phyloP scores from a whole-genome alignment of 2,888 invertebrate genomes.

The Acanthosoma haemorrhoidale region DNA sequence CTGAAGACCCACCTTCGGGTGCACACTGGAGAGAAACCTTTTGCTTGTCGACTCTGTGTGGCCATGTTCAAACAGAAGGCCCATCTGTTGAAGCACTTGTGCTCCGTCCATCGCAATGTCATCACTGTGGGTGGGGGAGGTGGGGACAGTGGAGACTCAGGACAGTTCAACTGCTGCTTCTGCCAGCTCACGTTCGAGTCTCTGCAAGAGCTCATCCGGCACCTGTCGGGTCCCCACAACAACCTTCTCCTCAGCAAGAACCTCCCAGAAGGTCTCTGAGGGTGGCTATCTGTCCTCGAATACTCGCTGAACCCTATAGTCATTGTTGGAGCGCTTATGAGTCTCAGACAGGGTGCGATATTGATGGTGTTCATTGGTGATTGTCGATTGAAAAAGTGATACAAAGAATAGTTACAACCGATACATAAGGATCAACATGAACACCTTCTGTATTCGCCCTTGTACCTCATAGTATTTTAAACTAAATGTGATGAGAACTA shows the following conservation, averaged over 20 bases:
- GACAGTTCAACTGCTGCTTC: constrained; percentile 79
- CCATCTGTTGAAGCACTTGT: constrained; percentile 78
- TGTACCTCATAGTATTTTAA: constrained; percentile 25
- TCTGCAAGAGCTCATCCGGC: constrained; percentile 77
- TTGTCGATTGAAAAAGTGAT: too few species aligned
- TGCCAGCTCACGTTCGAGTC: constrained; percentile 81
- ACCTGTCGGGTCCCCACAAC: constrained; percentile 82
- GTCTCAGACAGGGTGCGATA: not conserved
- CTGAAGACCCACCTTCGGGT: constrained; percentile 81
- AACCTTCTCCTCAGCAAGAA: constrained; percentile 82
- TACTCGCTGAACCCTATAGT: constrained; percentile 2
- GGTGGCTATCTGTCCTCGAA: not conserved
- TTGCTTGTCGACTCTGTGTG: constrained; percentile 79
- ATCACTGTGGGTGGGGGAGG: constrained; percentile 71
- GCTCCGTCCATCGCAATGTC: constrained; percentile 82
- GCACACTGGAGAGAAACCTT: constrained; percentile 83
- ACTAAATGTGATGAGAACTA: constrained; percentile 19
- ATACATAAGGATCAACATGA: not conserved
- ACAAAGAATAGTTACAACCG: too few species aligned
- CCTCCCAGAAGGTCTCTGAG: constrained; percentile 58
- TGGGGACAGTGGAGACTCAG: constrained; percentile 62
- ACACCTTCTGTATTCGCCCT: not conserved
- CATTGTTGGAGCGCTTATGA: not conserved
- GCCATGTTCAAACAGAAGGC: constrained; percentile 91
- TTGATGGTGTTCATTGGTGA: not conserved